Evolutionary conservation across 23 tunicate species (phyloP).

Genomic region (Ascidia mentula): DNA sequence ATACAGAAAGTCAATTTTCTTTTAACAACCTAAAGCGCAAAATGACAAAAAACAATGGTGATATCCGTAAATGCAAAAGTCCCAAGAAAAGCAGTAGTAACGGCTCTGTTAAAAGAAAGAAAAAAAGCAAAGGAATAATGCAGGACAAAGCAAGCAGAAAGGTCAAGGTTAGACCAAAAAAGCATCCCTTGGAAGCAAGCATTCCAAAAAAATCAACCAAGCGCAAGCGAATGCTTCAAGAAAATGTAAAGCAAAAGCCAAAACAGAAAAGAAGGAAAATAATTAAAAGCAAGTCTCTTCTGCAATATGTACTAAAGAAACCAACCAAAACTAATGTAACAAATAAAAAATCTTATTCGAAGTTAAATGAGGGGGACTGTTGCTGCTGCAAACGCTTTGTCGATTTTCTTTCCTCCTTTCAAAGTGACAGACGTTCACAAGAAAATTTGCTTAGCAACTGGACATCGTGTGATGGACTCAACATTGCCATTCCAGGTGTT

Average conservation of each 20-base stretch:
- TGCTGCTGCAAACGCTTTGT: conserved; percentile 16
- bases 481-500: neutral
- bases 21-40: neutral
- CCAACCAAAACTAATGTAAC: neutral
- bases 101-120: neutral
- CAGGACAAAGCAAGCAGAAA: neutral
- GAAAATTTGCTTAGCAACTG: conserved; percentile 9
- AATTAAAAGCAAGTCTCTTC: conserved; percentile 38
- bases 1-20: neutral
- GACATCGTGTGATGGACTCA: conserved; percentile 6
- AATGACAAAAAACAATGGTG: neutral
- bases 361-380: neutral
- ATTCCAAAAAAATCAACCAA: conserved; percentile 18
- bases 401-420: neutral
- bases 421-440: neutral
- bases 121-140: neutral
- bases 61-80: neutral
- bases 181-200: conserved; percentile 30
- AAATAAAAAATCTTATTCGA: neutral
- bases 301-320: conserved; percentile 43
- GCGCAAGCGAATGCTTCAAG: conserved; percentile 12
- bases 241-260: neutral
- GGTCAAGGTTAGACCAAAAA: neutral
- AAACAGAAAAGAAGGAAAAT: neutral
- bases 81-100: neutral